Conservation (phyloP, 2,113 vertebrate genomes). For the Oreochromis spilurus region DNA sequence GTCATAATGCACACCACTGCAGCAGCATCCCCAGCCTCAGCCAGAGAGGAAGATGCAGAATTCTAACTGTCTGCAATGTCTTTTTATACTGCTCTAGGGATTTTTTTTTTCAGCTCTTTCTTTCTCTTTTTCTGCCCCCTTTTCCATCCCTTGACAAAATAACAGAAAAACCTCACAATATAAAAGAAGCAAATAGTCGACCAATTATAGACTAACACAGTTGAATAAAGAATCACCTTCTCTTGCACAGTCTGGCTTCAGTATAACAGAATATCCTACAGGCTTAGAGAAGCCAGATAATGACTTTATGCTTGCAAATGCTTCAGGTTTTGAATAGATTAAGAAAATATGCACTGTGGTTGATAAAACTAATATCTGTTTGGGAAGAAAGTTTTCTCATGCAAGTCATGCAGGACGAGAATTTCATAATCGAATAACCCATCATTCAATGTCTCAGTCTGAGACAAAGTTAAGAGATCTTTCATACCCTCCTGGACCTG, state of each 20-base stretch:
- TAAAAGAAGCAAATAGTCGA: neutral
- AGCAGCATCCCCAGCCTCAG: conserved; percentile 24
- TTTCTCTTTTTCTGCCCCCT: neutral
- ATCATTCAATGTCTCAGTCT: neutral
- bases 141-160: neutral
- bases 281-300: neutral
- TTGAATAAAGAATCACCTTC: neutral
- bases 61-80: conserved; percentile 13
- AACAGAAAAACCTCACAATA: neutral
- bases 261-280: neutral
- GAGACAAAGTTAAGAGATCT: neutral
- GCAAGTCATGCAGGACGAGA: neutral
- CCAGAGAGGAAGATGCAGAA: conserved; percentile 10
- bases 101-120: neutral
- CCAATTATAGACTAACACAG: neutral
- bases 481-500: neutral
- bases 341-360: neutral
- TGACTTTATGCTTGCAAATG: neutral
- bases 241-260: neutral
- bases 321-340: neutral
- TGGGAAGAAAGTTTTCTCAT: neutral
- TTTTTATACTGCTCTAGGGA: conserved; percentile 18
- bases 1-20: conserved; percentile 28
- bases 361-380: neutral
- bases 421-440: neutral